These are phyloP conservation scores for Gracilinanus agilis DNA, from an alignment of 2,113 vertebrate species.

Conservation along the genomic window DNA sequence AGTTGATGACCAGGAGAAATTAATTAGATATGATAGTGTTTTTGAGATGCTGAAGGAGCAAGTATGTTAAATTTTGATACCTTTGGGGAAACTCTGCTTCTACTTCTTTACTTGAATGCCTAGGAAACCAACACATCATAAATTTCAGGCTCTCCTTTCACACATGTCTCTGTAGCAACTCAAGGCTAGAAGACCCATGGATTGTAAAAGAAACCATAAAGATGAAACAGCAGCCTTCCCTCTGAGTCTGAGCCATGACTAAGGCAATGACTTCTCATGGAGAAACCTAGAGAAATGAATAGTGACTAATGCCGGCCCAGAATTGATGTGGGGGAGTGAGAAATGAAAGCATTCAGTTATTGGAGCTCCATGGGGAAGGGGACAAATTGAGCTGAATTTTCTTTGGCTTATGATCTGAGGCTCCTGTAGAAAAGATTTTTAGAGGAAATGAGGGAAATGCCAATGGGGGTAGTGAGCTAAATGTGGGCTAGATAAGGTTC, in stretches of 20 bases:
- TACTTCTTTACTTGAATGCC: background rate
- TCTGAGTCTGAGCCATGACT: constrained; percentile 20
- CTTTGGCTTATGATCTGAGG: constrained; percentile 80
- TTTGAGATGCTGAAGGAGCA: background rate
- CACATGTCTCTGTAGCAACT: background rate
- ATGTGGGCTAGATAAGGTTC: constrained; percentile 70
- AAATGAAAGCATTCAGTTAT: constrained; percentile 78
- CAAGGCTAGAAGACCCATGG: background rate
- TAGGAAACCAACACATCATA: background rate
- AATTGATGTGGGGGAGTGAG: constrained; percentile 65
- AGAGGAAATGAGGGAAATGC: constrained; percentile 80
- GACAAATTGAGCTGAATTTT: constrained; percentile 78
- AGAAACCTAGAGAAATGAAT: constrained; percentile 43
- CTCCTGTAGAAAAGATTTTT: constrained; percentile 79
- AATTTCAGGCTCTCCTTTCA: background rate
- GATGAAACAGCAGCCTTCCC: constrained; percentile 13
- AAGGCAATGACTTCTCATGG: constrained; percentile 6
- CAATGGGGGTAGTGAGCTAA: constrained; percentile 67
- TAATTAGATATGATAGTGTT: background rate
- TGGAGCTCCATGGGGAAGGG: constrained; percentile 67
- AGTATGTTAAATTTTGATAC: constrained; percentile 3
- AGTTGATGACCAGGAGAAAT: background rate
- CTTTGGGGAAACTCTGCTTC: background rate
- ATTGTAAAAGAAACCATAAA: constrained; percentile 1
- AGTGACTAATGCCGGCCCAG: constrained; percentile 46